Conservation (phyloP, 2,113 vertebrate genomes). For the Ploceus nigricollis region DNA sequence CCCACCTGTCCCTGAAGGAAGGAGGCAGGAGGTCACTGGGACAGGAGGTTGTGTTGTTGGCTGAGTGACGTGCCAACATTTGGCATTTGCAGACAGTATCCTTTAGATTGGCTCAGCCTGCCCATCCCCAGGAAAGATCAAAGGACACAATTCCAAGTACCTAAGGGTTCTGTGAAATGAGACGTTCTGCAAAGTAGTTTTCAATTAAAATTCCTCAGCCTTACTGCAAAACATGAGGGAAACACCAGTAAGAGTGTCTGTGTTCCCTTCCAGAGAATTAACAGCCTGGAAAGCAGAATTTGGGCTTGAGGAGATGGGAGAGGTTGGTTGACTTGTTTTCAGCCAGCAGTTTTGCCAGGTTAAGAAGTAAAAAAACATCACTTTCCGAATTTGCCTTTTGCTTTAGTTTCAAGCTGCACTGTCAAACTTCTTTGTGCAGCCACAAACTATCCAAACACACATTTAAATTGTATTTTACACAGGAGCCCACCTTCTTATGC, state of each 20-base stretch:
- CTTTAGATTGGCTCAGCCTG: neutral
- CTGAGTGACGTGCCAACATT: neutral
- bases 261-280: neutral
- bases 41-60: neutral
- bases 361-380: neutral
- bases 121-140: neutral
- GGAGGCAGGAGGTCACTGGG: constrained; percentile 9
- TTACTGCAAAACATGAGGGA: neutral
- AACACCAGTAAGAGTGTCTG: neutral
- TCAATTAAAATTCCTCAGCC: neutral
- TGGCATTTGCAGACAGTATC: neutral
- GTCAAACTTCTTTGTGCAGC: neutral
- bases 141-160: neutral
- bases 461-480: too few relatives aligned
- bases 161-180: neutral
- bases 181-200: neutral
- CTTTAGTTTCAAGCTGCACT: neutral
- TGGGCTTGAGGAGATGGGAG: neutral
- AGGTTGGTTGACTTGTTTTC: neutral
- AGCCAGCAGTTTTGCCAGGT: neutral
- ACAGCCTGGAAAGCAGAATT: neutral
- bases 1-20: neutral
- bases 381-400: neutral
- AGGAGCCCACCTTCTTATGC: neutral
- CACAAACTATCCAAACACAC: neutral